Base-by-base conservation (phyloP, 2,888 invertebrate species). In the Hypolimnas misippus region DNA sequence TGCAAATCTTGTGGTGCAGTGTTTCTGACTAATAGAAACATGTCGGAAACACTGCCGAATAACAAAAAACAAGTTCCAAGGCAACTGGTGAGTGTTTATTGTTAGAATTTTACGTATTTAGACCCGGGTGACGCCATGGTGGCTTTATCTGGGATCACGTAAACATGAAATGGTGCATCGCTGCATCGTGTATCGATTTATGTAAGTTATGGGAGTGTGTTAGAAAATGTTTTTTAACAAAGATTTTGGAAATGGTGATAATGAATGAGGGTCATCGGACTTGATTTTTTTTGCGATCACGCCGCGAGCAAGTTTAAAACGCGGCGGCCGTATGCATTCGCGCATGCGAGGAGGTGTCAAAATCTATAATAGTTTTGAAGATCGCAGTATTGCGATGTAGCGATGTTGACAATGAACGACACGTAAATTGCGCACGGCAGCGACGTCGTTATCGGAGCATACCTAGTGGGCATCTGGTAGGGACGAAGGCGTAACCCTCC, bases 71-170 rank as follows among this genome's bases (percentile, higher is more conserved):
- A 93, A 85, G 92, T 93, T 78, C 85, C 93, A 69, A 92, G 94
- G 74, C 94, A 94, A 78, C 91, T 94, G 93, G 94, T 94, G 85
- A 93, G 94, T 93, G 85, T 84, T 89, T 85, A 86, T 86, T 87
- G 86, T 88, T 86, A 85, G 68, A 80, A 85, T 89, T 91, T 87
- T 89, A 84, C 88, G 84, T 89, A 91, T 91, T 89, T 89, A 86
- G 91, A 91, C 92, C 91, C 89, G 92, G 90, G 92, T 92, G 92
- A 93, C 93, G 94, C 94, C 94, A 94, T 94, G 93, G 93, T 93
- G 93, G 92, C 90, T 90, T 89, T 92, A 92, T 92, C 92, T 92
- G 91, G 92, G 91, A 93, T 93, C 94, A 94, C 93, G 94, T 93
- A 93, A 93, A 92, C 92, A 92, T 87, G 90, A 91, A 91, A 92